Evolutionary conservation across 35 echinoderm and acorn worm species (phyloP), one percentile per base, ranked within the genome.

Genomic region (Ptychodera flava): DNA sequence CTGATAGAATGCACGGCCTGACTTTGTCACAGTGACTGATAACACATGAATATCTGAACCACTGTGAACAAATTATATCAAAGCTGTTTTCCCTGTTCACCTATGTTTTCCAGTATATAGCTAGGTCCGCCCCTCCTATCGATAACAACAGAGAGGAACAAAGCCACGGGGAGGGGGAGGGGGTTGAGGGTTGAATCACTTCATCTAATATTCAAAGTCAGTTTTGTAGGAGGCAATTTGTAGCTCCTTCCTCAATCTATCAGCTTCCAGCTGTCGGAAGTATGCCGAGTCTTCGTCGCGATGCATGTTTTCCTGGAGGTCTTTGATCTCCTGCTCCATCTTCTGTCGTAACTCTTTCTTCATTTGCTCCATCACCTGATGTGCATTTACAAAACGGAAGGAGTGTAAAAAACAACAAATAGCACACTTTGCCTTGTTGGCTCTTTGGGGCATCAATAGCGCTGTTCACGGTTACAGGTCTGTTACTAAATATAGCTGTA

Each of bases 271-370:
- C 52, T 93, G 87, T 33, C 95, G 36, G 92, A 91, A 97, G 85
- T 97, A 92, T 28, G 88, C 90, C 0, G 89, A 34, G 84, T 97
- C 95, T 38, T 97, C 95, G 36, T 97, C 95, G 28, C 80, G 84
- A 83, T 92, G 91, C 30, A 97, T 38, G 77, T 93, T 86, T 30
- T 97, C 92, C 33, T 97, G 95, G 35, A 90, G 91, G 34, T 89
- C 95, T 28, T 89, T 81, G 33, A 97, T 93, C 80, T 97, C 95
- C 27, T 53, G 86, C 85, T 97, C 95, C 95, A 97, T 97, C 87
- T 93, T 97, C 31, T 38, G 79, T 64, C 95, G 85, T 89, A 97
- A 86, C 31, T 88, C 88, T 34, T 83, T 81, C 87, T 92, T 97
- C 88, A 97, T 93, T 75, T 85, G 85, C 31, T 93, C 85, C 83